A percentile compares a stretch with the other conserved stretches of the same genome.
phyloP scores from a whole-genome alignment of 2,797 vertebrate species.

The Coilia nasus region DNA sequence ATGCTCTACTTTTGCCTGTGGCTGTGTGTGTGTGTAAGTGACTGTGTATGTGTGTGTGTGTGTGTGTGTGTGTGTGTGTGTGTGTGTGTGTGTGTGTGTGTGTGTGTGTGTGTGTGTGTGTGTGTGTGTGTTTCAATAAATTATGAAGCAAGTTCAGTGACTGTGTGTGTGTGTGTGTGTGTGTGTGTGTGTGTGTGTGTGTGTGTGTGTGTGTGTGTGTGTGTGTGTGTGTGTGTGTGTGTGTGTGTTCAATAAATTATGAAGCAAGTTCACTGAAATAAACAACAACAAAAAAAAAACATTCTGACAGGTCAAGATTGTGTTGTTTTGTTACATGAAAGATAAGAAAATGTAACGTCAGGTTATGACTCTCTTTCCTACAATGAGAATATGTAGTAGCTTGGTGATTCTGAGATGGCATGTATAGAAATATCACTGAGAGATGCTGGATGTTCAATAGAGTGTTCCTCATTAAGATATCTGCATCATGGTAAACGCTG shows the following conservation, averaged over 20 bases:
- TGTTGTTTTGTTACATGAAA: too few species aligned
- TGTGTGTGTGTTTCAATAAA: neutral
- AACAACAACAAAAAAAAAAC: too few species aligned
- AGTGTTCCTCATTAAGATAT: neutral
- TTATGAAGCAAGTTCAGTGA: too few species aligned
- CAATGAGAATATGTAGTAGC: neutral
- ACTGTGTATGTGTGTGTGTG: slow-evolving; percentile 17
- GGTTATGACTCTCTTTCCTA: neutral
- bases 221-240: neutral
- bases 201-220: neutral
- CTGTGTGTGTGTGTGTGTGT: slow-evolving; percentile 18
- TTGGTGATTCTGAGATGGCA: too few species aligned
- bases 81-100: neutral
- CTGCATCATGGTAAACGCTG: neutral
- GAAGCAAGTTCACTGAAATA: too few species aligned
- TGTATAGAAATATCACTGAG: too few species aligned
- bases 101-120: neutral
- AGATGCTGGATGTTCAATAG: neutral
- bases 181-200: neutral
- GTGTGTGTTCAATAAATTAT: neutral
- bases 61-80: neutral
- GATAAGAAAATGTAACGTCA: too few species aligned
- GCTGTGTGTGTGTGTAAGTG: neutral
- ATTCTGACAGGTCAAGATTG: too few species aligned
- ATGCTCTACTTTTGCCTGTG: slow-evolving; percentile 30